A percentile compares a stretch with the other conserved stretches of the same genome.
These are phyloP conservation scores for Hipparchia sbordonii DNA, from an alignment of 2,888 invertebrate genomes.

Conservation along the genomic window DNA sequence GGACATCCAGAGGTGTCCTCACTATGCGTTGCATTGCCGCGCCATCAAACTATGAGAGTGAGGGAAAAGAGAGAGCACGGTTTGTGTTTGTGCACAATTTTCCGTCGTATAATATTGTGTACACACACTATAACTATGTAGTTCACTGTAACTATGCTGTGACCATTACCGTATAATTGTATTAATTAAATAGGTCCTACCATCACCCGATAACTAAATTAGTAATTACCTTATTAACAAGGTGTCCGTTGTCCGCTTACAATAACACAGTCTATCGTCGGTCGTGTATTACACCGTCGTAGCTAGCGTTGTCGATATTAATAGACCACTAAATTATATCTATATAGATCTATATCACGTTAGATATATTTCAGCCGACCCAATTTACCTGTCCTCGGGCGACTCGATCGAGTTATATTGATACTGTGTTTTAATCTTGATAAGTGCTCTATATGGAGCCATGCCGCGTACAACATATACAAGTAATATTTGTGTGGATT, in stretches of 20 bases:
- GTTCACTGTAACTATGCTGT: too few species aligned
- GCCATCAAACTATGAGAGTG: too few species aligned
- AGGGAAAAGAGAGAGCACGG: too few species aligned
- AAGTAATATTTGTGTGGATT: too few species aligned
- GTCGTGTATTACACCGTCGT: background rate
- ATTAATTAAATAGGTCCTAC: background rate
- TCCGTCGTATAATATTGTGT: too few species aligned
- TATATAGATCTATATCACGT: background rate
- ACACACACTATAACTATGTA: too few species aligned
- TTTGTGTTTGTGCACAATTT: too few species aligned
- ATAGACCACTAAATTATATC: background rate
- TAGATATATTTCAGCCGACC: background rate
- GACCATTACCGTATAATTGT: background rate
- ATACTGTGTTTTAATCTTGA: too few species aligned
- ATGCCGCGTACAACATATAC: too few species aligned
- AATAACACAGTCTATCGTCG: background rate
- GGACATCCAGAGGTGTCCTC: too few species aligned
- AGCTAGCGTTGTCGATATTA: background rate
- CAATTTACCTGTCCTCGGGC: constrained; percentile 6
- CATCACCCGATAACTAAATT: background rate
- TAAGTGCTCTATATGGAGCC: too few species aligned
- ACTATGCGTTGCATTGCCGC: too few species aligned
- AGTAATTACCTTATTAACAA: background rate
- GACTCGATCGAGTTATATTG: background rate
- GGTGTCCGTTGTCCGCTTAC: background rate